These are phyloP conservation scores for Tachina lurida DNA, from an alignment of 2,888 invertebrate genomes.

Conservation along the genomic window DNA sequence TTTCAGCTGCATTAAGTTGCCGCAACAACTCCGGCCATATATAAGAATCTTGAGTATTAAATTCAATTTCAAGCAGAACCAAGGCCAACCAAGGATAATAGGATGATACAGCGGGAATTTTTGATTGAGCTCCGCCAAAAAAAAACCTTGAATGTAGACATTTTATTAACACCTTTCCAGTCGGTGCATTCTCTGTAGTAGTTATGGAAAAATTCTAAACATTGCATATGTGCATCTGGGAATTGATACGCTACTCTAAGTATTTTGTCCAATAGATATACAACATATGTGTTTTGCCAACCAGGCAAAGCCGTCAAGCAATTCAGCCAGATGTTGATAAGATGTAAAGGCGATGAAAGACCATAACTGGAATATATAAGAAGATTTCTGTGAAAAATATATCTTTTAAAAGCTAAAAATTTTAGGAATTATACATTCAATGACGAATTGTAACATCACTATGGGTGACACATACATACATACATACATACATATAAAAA, in stretches of 20 bases:
- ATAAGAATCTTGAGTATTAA: conserved; percentile 86
- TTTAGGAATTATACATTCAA: too few relatives aligned
- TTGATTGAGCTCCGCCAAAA: conserved; percentile 81
- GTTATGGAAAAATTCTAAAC: conserved; percentile 80
- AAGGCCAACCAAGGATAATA: conserved; percentile 88
- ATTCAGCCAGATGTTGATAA: conserved; percentile 88
- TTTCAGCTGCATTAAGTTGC: conserved; percentile 84
- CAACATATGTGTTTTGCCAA: conserved; percentile 87
- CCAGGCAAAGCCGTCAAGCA: conserved; percentile 86
- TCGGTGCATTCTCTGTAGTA: conserved; percentile 79
- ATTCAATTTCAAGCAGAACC: conserved; percentile 87
- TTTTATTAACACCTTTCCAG: conserved; percentile 78
- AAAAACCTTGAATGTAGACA: conserved; percentile 83
- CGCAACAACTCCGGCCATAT: conserved; percentile 88
- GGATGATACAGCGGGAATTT: conserved; percentile 80
- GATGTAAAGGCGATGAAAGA: conserved; percentile 84
- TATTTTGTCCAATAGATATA: conserved; percentile 88
- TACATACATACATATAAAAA: too few relatives aligned
- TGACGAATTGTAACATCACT: too few relatives aligned
- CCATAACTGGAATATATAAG: conserved; percentile 82
- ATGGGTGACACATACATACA: too few relatives aligned
- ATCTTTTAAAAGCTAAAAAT: too few relatives aligned
- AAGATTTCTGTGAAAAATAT: too few relatives aligned
- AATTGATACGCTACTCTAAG: conserved; percentile 87
- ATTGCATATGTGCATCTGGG: conserved; percentile 84